phyloP scores from a whole-genome alignment of 2,113 vertebrate species.

The Xiphophorus hellerii region DNA sequence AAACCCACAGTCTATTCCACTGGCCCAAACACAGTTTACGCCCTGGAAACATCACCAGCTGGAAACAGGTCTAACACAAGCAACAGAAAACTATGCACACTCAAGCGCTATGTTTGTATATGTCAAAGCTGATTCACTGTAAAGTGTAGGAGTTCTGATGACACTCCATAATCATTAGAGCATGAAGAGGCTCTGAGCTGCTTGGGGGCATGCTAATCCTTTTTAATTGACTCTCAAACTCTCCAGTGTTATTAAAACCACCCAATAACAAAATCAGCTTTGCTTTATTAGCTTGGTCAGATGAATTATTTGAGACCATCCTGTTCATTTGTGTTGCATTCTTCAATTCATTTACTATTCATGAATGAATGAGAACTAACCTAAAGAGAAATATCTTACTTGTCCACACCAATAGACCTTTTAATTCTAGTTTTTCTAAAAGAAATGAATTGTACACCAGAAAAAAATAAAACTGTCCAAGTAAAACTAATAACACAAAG shows the following conservation, averaged over 20 bases:
- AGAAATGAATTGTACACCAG: no score
- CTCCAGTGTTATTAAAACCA: slow-evolving; percentile 71
- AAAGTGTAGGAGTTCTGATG: slow-evolving; percentile 66
- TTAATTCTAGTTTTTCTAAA: neutral
- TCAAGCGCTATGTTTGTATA: slow-evolving; percentile 7
- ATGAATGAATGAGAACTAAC: neutral
- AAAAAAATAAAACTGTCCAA: no score
- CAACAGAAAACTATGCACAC: neutral
- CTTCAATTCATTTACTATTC: neutral
- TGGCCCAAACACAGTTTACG: neutral
- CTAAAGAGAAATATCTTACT: neutral
- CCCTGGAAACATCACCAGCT: neutral
- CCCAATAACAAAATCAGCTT: slow-evolving; percentile 70
- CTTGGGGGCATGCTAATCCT: slow-evolving; percentile 74
- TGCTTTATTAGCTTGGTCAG: slow-evolving; percentile 65
- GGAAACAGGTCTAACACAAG: neutral
- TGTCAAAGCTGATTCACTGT: slow-evolving; percentile 54
- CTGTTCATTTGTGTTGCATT: slow-evolving; percentile 29
- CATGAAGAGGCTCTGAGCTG: slow-evolving; percentile 69
- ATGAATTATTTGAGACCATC: slow-evolving; percentile 41
- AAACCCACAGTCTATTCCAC: neutral
- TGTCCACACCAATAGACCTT: neutral
- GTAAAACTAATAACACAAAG: no score
- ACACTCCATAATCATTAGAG: slow-evolving; percentile 74
- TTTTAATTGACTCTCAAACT: slow-evolving; percentile 74